phyloP scores from a whole-genome alignment of 53 echinoderm and acorn worm genomes.

The Holothuria scabra region DNA sequence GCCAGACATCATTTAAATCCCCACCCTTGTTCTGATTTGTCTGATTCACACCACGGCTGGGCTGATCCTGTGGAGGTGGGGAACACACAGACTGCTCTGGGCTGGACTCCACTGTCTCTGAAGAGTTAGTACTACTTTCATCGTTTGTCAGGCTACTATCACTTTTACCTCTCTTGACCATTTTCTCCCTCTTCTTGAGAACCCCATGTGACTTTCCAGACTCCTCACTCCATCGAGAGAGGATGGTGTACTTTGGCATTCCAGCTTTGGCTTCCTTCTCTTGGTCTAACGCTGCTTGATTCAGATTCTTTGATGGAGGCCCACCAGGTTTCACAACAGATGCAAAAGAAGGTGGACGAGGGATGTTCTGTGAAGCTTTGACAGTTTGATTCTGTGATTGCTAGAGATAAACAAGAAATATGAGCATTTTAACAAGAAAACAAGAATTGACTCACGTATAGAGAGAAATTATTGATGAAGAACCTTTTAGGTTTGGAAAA shows the following conservation, averaged over 20 bases:
- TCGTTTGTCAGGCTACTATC: background rate
- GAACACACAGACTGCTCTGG: slow-evolving; percentile 25
- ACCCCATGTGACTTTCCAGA: background rate
- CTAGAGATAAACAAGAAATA: background rate
- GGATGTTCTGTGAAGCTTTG: background rate
- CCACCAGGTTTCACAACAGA: slow-evolving; percentile 21
- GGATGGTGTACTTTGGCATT: slow-evolving; percentile 20
- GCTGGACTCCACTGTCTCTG: slow-evolving; percentile 4
- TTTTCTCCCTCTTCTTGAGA: slow-evolving; percentile 28
- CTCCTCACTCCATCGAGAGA: slow-evolving; percentile 9
- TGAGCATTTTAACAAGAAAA: too few relatives aligned
- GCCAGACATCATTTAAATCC: slow-evolving; percentile 18
- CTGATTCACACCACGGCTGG: background rate
- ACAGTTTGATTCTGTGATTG: background rate
- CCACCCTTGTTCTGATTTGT: background rate
- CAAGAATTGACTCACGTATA: too few relatives aligned
- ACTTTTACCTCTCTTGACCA: slow-evolving; percentile 10
- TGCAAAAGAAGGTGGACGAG: slow-evolving; percentile 37
- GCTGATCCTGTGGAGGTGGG: background rate
- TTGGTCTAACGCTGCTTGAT: background rate
- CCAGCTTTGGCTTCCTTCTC: slow-evolving; percentile 25
- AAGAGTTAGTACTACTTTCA: slow-evolving; percentile 23
- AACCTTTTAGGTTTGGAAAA: too few relatives aligned
- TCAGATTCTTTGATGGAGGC: slow-evolving; percentile 14
- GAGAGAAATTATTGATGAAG: too few relatives aligned